phyloP scores from a whole-genome alignment of 2,888 invertebrate genomes.

The Lissocephala sabroskyi region DNA sequence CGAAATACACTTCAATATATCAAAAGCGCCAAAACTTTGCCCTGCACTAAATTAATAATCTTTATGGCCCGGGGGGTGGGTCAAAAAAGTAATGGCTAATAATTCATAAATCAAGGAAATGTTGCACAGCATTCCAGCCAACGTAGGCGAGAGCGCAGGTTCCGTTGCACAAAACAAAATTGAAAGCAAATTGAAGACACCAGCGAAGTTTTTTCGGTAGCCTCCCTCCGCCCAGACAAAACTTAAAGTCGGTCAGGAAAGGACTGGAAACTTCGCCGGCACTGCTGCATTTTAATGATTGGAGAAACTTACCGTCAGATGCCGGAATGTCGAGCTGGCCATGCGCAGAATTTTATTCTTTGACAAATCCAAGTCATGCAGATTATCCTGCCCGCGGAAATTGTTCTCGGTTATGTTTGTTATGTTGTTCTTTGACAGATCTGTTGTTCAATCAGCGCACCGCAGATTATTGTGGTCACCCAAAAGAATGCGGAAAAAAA shows the following conservation, averaged over 20 bases:
- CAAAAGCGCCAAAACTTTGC: slow-evolving; percentile 32
- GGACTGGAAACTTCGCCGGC: no score
- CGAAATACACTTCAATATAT: slow-evolving; percentile 2
- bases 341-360: slow-evolving; percentile 83
- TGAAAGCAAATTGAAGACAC: slow-evolving; percentile 63
- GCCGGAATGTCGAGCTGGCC: slow-evolving; percentile 83
- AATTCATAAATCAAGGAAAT: slow-evolving; percentile 51
- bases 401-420: slow-evolving; percentile 80
- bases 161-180: slow-evolving; percentile 45
- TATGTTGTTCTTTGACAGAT: slow-evolving; percentile 83
- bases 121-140: slow-evolving; percentile 4
- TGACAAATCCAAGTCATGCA: slow-evolving; percentile 81
- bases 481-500: not conserved
- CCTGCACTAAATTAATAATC: slow-evolving; percentile 49
- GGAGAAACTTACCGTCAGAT: slow-evolving; percentile 75
- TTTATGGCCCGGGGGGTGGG: no score
- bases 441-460: no score
- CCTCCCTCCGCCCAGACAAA: slow-evolving; percentile 6
- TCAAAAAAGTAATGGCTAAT: slow-evolving; percentile 42
- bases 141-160: no score
- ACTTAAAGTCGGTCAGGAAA: slow-evolving; percentile 52
- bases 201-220: slow-evolving; percentile 2
- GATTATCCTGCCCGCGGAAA: slow-evolving; percentile 83
- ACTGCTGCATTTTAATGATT: not conserved
- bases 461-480: no score